Base-by-base conservation (phyloP, 2,797 vertebrate species). In the Rhinella marina region DNA sequence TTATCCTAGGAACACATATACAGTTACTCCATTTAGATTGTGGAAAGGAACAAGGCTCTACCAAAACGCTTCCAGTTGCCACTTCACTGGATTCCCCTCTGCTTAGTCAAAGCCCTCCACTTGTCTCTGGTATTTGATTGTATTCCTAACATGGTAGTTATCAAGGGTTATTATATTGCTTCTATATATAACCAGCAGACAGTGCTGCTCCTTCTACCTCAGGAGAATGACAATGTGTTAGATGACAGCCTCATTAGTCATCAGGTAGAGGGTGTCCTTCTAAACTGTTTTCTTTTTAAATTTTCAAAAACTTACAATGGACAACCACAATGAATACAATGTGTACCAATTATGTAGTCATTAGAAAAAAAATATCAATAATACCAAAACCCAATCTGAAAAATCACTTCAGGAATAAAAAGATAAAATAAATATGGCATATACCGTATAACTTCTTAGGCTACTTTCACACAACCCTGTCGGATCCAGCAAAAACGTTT, bases 111-210 rank as follows among this genome's bases (percentile, higher is more conserved):
- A 77, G 70, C n/a, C 19, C 70, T 73, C 56, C 62, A 73, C 64
- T 89, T 89, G 59, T 86, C 61, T 86, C 12, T 86, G 85, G 84
- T 75, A 89, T 89, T 78, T 87, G 21, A 84, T 89, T 86, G 75
- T 84, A 78, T 64, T 76, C 73, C 81, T 84, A 84, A 83, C 25
- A 84, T 80, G 88, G 66, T 61, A 76, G 79, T 87, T 87, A 84
- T 86, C 81, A 80, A n/a, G n/a, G 14, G 48, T 14, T 64, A 79
- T 89, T 89, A 73, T 89, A 78, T 82, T 48, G 72, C 85, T 86
- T 62, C 88, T 89, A 89, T 73, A 79, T 89, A 79, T 89, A 89
- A 59, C 85, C 76, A 82, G 76, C 16, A 27, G 41, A 52, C 68
- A 68, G 41, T 73, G 68, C 52, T 77, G 14, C 27, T 76, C 68